Conservation (phyloP, 1,140 invertebrate genomes). For the Akabosia matsudoensis region DNA sequence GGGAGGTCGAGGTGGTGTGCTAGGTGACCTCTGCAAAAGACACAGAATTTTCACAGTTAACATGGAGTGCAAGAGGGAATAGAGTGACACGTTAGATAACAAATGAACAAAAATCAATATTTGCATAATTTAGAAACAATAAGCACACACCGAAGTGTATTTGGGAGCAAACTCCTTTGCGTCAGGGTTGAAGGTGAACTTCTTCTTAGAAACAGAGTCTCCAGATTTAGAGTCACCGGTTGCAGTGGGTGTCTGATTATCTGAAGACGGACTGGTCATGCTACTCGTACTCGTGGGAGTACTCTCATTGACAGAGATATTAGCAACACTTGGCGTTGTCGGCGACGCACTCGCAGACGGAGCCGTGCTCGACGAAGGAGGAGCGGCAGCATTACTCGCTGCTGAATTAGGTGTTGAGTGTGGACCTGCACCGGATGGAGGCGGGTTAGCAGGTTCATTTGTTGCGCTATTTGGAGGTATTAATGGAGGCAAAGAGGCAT, state of each 20-base stretch:
- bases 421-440: slow-evolving; percentile 10
- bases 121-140: background rate
- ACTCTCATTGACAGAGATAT: slow-evolving; percentile 14
- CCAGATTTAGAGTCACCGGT: slow-evolving; percentile 34
- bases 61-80: too few relatives aligned
- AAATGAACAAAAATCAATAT: too few relatives aligned
- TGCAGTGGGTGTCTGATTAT: slow-evolving; percentile 19
- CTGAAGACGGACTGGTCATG: slow-evolving; percentile 29
- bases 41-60: slow-evolving; percentile 20
- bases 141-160: slow-evolving; percentile 69
- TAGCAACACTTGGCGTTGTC: slow-evolving; percentile 5
- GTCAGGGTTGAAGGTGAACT: slow-evolving; percentile 79
- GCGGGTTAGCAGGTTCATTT: background rate
- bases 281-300: slow-evolving; percentile 19
- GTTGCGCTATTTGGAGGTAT: slow-evolving; percentile 6
- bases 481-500: slow-evolving; percentile 51
- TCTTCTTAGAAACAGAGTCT: slow-evolving; percentile 60
- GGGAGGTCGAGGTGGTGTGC: slow-evolving; percentile 45
- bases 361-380: slow-evolving; percentile 10
- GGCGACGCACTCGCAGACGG: background rate
- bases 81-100: background rate
- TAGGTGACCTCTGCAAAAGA: slow-evolving; percentile 39
- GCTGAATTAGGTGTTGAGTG: slow-evolving; percentile 22
- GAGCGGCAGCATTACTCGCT: background rate
- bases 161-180: slow-evolving; percentile 87